These are phyloP conservation scores for Spea hammondii DNA, from an alignment of 2,797 vertebrate genomes.

Conservation along the genomic window DNA sequence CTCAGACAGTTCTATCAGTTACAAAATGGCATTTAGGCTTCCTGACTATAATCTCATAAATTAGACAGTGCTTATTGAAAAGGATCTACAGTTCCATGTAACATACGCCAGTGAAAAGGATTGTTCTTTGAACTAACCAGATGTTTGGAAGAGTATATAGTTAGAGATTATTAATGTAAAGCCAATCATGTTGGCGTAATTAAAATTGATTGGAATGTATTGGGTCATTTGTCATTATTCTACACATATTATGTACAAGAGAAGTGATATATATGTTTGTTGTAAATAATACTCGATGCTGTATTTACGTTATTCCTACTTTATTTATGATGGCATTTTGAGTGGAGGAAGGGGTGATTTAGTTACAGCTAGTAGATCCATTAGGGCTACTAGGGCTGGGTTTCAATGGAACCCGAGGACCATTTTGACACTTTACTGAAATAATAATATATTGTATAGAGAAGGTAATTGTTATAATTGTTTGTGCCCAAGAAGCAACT, in stretches of 20 bases:
- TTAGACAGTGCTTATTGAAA: no score
- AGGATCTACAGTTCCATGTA: background rate
- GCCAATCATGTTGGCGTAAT: conserved; percentile 33
- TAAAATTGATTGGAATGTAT: conserved; percentile 49
- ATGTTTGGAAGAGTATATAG: conserved; percentile 30
- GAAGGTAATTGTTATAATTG: no score
- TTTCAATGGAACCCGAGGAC: no score
- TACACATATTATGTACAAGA: conserved; percentile 22
- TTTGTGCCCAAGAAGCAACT: no score
- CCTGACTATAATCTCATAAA: no score
- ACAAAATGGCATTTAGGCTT: background rate
- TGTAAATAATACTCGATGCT: background rate
- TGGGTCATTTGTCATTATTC: conserved; percentile 38
- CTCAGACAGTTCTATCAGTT: background rate
- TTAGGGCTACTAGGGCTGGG: no score
- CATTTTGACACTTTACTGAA: no score
- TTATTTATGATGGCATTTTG: no score
- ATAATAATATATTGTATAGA: no score
- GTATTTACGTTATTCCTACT: background rate
- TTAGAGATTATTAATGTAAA: conserved; percentile 47
- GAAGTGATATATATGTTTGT: conserved; percentile 1
- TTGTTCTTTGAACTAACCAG: conserved; percentile 27
- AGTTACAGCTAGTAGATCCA: no score
- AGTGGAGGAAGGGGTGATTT: no score
- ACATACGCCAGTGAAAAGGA: conserved; percentile 25